Base-by-base conservation (phyloP, 2,797 vertebrate species). In the Apogon hyalosoma region DNA sequence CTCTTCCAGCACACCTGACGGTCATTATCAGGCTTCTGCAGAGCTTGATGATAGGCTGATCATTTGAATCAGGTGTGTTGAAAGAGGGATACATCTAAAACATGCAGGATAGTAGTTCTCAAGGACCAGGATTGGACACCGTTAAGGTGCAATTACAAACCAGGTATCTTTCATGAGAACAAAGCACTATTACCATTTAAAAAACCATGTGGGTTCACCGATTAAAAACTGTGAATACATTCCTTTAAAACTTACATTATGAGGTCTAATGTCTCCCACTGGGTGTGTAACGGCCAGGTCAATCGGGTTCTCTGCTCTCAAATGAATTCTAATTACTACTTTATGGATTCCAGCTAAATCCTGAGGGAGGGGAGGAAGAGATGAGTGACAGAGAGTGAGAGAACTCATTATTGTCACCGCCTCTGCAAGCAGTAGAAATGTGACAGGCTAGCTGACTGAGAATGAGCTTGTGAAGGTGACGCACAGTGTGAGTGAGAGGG, bases 391-490 rank as follows among this genome's bases (percentile, higher is more conserved):
- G 39, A 57, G 18, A 68, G 73, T 63, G 59, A 65, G 56, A 72
- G 46, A 77, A 68, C 42, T 73, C 62, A 83, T 79, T 74, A 62
- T 45, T 63, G 58, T 59, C 82, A 75, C 68, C 59, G 42, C 79
- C 71, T 78, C 79, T 69, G 64, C 66, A 68, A 51, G 65, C 18
- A 2, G 45, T 65, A 24, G 36, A 58, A 41, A 56, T 38, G 64
- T 75, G 76, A 58, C 69, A 64, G 75, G 48, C 45, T 49, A 19
- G 62, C 41, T 49, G 58, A 21, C 76, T 73, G 67, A 74, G 59
- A 48, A 31, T 14, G 2, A 49, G 60, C 42, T 49, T 50, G 51
- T 54, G 49, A 71, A 74, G 65, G 62, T 67, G 65, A 75, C 36
- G 18, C 55, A 72, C n/a, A 24, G 51, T 2, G 24, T 41, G 63